Evolutionary conservation across 2,113 vertebrate genomes (phyloP).

Genomic region (Vulpes vulpes): DNA sequence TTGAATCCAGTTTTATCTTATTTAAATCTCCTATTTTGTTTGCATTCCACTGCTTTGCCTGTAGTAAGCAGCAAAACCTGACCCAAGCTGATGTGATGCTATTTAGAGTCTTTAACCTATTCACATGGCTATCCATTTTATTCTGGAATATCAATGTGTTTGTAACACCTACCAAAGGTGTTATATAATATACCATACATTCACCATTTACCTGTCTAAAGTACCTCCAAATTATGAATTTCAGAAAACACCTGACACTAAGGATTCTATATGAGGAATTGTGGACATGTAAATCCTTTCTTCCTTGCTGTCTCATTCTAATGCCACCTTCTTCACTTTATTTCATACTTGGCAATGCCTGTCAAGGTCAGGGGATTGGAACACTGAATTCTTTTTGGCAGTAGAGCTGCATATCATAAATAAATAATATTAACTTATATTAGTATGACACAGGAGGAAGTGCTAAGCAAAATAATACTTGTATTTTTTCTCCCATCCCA

Average conservation of each 20-base stretch:
- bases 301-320: neutral
- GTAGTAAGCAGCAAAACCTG: neutral
- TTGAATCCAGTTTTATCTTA: constrained; percentile 40
- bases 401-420: neutral
- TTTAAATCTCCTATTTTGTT: neutral
- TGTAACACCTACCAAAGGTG: neutral
- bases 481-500: neutral
- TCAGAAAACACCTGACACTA: neutral
- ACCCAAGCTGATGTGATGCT: neutral
- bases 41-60: neutral
- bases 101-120: neutral
- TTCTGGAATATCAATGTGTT: constrained; percentile 7
- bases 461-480: constrained; percentile 21
- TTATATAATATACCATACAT: constrained; percentile 14
- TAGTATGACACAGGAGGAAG: neutral
- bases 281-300: neutral
- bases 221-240: constrained; percentile 5
- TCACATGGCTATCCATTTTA: constrained; percentile 1
- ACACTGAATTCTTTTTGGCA: neutral
- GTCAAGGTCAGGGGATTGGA: neutral
- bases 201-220: constrained; percentile 8
- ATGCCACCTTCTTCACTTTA: constrained; percentile 12
- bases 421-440: constrained; percentile 21
- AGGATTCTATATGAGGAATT: neutral
- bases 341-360: neutral